Percentiles rank a stretch among this genome's conserved stretches.
These are phyloP conservation scores for Nasonovia ribisnigri DNA, from an alignment of 2,888 invertebrate species.

Conservation along the genomic window DNA sequence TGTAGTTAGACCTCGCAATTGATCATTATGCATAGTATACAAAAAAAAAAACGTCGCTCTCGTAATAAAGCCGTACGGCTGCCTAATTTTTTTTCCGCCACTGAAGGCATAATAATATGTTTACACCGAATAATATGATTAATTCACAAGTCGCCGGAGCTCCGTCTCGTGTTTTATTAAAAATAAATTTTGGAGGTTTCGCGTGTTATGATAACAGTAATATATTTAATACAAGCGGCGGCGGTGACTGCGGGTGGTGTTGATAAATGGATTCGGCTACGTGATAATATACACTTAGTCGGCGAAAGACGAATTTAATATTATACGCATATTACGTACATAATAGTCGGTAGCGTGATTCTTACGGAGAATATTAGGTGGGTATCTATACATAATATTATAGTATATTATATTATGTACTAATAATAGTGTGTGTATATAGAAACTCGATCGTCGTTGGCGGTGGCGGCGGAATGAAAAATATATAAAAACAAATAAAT, in stretches of 20 bases:
- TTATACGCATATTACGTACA: not conserved
- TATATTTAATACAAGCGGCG: not conserved
- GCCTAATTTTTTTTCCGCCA: not conserved
- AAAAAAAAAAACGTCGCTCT: not conserved
- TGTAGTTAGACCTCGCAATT: not conserved
- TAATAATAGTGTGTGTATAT: not conserved
- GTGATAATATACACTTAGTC: slow-evolving; percentile 16
- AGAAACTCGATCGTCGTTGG: not conserved
- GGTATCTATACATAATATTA: not conserved
- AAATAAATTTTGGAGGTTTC: slow-evolving; percentile 2
- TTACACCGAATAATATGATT: slow-evolving; percentile 14
- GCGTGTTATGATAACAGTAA: slow-evolving; percentile 3
- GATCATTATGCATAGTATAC: not conserved
- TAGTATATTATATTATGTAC: not conserved
- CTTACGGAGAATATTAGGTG: not conserved
- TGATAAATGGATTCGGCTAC: slow-evolving; percentile 34
- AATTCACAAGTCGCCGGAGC: not conserved
- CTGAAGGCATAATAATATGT: slow-evolving; percentile 3
- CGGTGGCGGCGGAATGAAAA: not conserved
- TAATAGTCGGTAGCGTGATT: not conserved
- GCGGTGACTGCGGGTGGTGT: not conserved
- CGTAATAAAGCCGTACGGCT: not conserved
- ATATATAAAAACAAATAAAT: slow-evolving; percentile 24
- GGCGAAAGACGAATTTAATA: slow-evolving; percentile 29
- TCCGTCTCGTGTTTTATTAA: not conserved